phyloP scores from a whole-genome alignment of 2,888 invertebrate genomes.

The Sarcophaga carnaria region DNA sequence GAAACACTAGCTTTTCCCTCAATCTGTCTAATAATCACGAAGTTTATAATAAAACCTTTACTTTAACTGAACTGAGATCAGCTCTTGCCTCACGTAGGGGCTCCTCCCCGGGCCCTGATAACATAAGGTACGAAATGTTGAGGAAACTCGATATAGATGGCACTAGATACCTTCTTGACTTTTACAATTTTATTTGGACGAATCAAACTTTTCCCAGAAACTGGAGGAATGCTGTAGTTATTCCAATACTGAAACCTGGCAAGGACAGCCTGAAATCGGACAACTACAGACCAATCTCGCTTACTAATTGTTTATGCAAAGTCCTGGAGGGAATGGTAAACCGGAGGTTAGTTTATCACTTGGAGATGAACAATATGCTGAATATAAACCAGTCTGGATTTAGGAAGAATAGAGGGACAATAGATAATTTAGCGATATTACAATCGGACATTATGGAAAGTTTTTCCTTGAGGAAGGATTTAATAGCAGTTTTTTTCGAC shows the following conservation, averaged over 20 bases:
- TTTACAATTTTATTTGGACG: constrained; percentile 27
- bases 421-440: no score
- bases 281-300: constrained; percentile 14
- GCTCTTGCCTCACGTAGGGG: no score
- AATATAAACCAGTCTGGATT: no score
- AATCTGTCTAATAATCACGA: no score
- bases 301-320: not conserved
- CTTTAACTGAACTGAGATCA: no score
- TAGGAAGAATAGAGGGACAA: no score
- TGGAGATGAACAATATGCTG: no score
- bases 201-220: constrained; percentile 27
- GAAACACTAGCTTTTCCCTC: not conserved
- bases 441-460: no score
- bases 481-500: not conserved
- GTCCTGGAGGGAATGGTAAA: constrained; percentile 4
- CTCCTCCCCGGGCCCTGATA: no score
- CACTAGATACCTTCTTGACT: constrained; percentile 3
- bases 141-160: not conserved
- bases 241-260: not conserved
- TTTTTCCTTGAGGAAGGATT: not conserved
- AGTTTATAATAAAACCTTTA: no score
- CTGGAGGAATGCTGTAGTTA: not conserved
- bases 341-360: not conserved
- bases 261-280: not conserved
- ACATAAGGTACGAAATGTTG: no score